These are phyloP conservation scores for Vidua macroura DNA, from an alignment of 2,113 vertebrate genomes.

Conservation along the genomic window DNA sequence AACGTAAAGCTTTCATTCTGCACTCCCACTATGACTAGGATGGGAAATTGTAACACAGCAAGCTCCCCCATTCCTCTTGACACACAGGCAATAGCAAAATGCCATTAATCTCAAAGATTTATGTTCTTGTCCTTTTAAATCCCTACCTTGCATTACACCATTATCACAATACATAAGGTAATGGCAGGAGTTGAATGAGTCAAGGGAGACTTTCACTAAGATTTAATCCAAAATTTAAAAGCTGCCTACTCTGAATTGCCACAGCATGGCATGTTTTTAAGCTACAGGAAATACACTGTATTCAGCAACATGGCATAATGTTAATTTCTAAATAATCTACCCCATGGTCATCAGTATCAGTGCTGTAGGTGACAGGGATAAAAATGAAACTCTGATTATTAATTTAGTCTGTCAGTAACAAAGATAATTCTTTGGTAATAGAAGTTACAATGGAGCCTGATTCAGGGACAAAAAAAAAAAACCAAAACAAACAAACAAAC, in stretches of 20 bases:
- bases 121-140: conserved; percentile 45
- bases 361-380: neutral
- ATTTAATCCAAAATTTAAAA: conserved; percentile 37
- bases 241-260: conserved; percentile 37
- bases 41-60: neutral
- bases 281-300: neutral
- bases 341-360: neutral
- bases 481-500: too few species aligned
- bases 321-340: conserved; percentile 40
- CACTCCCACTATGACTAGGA: neutral
- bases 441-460: neutral
- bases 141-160: neutral
- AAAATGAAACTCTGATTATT: neutral
- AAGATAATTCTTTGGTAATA: conserved; percentile 13
- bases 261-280: neutral
- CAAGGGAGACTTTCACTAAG: conserved; percentile 12
- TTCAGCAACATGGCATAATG: conserved; percentile 11
- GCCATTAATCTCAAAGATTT: conserved; percentile 22
- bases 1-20: neutral
- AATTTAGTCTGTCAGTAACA: neutral
- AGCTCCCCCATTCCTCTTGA: neutral
- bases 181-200: conserved; percentile 20
- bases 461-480: neutral
- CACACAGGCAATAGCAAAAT: neutral
- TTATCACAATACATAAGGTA: conserved; percentile 24